Evolutionary conservation across 2,888 invertebrate species (phyloP).

Genomic region (Polydrusus pterygomalis): DNA sequence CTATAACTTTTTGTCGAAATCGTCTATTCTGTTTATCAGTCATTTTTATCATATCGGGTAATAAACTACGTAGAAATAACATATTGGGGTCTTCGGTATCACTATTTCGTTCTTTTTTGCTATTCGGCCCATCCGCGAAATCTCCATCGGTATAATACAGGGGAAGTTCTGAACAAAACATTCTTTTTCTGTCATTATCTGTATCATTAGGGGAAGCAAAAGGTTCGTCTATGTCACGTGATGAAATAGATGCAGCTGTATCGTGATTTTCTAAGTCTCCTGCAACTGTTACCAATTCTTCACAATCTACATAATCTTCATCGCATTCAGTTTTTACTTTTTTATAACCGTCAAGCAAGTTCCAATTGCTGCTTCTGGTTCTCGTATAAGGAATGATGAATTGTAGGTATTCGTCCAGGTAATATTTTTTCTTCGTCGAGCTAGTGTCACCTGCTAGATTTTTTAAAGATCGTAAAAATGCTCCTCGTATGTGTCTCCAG

Average conservation of each 20-base stretch:
- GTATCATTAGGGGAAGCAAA: neutral
- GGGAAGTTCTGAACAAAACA: neutral
- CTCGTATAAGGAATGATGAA: constrained; percentile 41
- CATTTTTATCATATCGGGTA: constrained; percentile 51
- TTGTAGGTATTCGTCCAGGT: constrained; percentile 38
- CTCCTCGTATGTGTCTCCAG: constrained; percentile 46
- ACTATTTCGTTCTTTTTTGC: constrained; percentile 22
- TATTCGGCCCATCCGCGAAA: constrained; percentile 33
- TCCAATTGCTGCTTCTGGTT: constrained; percentile 25
- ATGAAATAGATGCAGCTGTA: neutral
- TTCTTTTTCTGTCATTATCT: neutral
- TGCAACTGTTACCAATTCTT: neutral
- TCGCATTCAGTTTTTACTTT: neutral
- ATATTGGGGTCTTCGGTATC: constrained; percentile 42
- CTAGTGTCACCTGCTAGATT: constrained; percentile 27
- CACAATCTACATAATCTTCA: neutral
- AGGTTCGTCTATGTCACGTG: neutral
- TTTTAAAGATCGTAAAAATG: constrained; percentile 43
- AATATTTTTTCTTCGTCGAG: constrained; percentile 42
- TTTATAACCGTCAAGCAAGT: neutral
- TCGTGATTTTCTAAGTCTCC: neutral
- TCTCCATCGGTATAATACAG: constrained; percentile 12
- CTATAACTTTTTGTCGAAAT: constrained; percentile 48
- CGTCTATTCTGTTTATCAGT: constrained; percentile 42
- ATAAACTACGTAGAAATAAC: constrained; percentile 45